These are phyloP conservation scores for Chelmon rostratus DNA, from an alignment of 2,797 vertebrate genomes.

Conservation along the genomic window DNA sequence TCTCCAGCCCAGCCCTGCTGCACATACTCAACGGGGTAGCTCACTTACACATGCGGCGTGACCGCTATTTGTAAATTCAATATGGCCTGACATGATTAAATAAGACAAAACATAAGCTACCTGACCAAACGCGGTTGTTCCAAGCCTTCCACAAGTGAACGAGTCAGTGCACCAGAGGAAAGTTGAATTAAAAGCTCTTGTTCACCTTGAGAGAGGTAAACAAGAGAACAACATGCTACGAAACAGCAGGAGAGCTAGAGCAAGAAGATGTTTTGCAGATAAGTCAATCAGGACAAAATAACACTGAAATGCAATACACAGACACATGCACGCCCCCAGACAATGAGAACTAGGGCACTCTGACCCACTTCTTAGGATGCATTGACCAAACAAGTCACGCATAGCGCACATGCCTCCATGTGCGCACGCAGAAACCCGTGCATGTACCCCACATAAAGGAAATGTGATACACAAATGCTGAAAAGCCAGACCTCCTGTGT, in stretches of 20 bases:
- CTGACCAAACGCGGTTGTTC: slow-evolving; percentile 79
- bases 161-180: slow-evolving; percentile 50
- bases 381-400: slow-evolving; percentile 82
- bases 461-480: slow-evolving; percentile 54
- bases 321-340: slow-evolving; percentile 69
- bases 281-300: slow-evolving; percentile 81
- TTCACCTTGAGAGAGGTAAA: slow-evolving; percentile 81
- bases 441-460: slow-evolving; percentile 55
- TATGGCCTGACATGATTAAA: slow-evolving; percentile 85
- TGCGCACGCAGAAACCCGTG: slow-evolving; percentile 39
- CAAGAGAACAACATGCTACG: slow-evolving; percentile 70
- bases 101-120: slow-evolving; percentile 83
- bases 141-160: slow-evolving; percentile 56
- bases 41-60: slow-evolving; percentile 80
- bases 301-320: slow-evolving; percentile 70
- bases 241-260: slow-evolving; percentile 69
- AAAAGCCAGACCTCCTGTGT: slow-evolving; percentile 56
- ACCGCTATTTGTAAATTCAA: slow-evolving; percentile 86
- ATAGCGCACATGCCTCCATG: slow-evolving; percentile 59
- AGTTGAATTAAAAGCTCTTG: slow-evolving; percentile 73
- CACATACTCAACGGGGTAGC: slow-evolving; percentile 78
- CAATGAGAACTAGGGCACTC: slow-evolving; percentile 83
- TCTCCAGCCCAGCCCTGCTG: slow-evolving; percentile 79
- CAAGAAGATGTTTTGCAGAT: slow-evolving; percentile 70
- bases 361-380: slow-evolving; percentile 86